These are phyloP conservation scores for Fistularia tabacaria DNA, from an alignment of 2,797 vertebrate genomes.

Conservation along the genomic window DNA sequence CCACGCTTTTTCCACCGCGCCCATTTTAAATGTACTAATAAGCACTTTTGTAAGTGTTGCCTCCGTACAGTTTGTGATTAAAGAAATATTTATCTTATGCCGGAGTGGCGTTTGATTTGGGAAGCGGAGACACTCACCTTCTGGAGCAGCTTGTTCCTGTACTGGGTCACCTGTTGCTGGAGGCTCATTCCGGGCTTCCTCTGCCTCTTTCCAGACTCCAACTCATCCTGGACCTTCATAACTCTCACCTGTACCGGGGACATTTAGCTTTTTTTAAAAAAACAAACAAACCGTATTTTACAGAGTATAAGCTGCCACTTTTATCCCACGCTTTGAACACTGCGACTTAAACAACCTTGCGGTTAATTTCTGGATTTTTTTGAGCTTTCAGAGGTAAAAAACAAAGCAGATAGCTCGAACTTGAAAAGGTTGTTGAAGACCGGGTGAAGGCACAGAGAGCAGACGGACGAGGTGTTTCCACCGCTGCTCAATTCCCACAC, in stretches of 20 bases:
- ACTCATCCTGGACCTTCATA: constrained; percentile 79
- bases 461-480: no score
- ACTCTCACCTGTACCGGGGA: constrained; percentile 71
- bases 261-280: no score
- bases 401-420: no score
- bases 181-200: constrained; percentile 73
- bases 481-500: no score
- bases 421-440: no score
- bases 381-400: no score
- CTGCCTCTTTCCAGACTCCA: constrained; percentile 75
- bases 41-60: constrained; percentile 22
- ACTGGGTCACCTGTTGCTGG: constrained; percentile 77
- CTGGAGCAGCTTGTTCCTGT: constrained; percentile 79
- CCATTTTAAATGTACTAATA: constrained; percentile 7
- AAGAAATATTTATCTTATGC: constrained; percentile 27
- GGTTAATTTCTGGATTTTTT: no score
- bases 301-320: no score
- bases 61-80: constrained; percentile 16
- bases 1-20: not conserved
- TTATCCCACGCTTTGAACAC: no score
- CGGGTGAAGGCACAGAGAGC: no score
- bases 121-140: constrained; percentile 60
- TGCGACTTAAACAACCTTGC: no score
- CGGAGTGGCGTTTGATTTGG: not conserved
- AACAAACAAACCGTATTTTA: no score